Base-by-base conservation (phyloP, 1,140 invertebrate genomes). In the Bombus breviceps region DNA sequence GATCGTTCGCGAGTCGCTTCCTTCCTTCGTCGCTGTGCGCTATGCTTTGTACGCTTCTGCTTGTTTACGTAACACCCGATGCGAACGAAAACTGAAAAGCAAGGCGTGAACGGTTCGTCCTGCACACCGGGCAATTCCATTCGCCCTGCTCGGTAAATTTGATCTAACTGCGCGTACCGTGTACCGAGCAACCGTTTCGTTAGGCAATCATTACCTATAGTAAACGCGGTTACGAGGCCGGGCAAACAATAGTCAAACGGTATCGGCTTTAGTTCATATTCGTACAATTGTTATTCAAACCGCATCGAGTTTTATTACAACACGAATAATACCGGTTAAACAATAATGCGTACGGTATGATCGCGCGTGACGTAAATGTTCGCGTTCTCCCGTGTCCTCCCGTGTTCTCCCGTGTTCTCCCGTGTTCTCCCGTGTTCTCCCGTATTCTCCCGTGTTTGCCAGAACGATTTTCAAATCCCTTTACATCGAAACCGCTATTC, bases 271-370 rank as follows among this genome's bases (percentile, higher is more conserved):
- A 73, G 69, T 89, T 87, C 84, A 87, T 85, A 86, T 83, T 86
- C 77, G 75, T 41, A 43, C 83, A 69, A 88, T 89, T 89, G 88
- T 86, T 86, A 86, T 76, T 76, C 84, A 80, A 66, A 85, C 87
- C 77, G 88, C 64, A 37, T 37, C 37, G 66, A 39, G 88, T 88
- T 86, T 78, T 89, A 85, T 90, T 82, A 82, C 85, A 86, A 81
- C 85, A 62, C 85, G 68, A 80, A 77, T 84, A 80, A 77, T 84
- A 80, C 76, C 43, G 75, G 72, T 78, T 84, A 82, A 88, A 86
- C 79, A 83, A 88, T 89, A 83, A 88, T 78, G 80, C 77, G 68
- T 64, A 32, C 39, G 22, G 32, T 39, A 34, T 22, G n/a, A n/a
- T 28, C 13, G 32, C 25, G 41, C 47, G 59, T 25, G 64, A 64